Base-by-base conservation (phyloP, 2,113 vertebrate genomes). In the Passer domesticus region DNA sequence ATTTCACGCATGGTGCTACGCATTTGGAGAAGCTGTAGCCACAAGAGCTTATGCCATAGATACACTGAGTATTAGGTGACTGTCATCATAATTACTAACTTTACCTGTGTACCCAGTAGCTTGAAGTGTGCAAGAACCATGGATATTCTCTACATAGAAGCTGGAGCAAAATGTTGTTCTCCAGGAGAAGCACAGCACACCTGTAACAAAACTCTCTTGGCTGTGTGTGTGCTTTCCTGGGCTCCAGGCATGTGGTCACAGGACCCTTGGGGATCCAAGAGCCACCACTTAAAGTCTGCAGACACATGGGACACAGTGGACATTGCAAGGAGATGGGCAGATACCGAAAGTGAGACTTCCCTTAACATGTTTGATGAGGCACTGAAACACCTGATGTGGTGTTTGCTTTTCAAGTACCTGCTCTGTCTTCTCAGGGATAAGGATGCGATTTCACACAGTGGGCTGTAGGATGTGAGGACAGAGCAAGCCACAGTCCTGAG, bases 341-440 rank as follows among this genome's bases (percentile, higher is more conserved):
- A 74, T 72, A 37, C 30, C 0, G 0, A 74, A 43, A 2, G 1
- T 33, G 33, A 64, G 73, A 47, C 22, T 15, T 62, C 27, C 25
- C 18, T 39, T 17, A 31, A 12, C 14, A 3, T 53, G 18, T 74
- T 80, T 68, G 55, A 35, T 1, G 4, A 73, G 27, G 24, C 21
- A 13, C 35, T 85, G 21, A 47, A 74, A 74, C n/a, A 77, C 33
- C 55, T 33, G 30, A 47, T n/a, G 18, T 1, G 5, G 5, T 46
- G 20, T 89, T 83, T 74, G 66, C 15, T 59, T 43, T 56, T 39
- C 28, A 19, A 19, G 41, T 74, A 62, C 30, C 25, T 77, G 64
- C 80, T 50, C 47, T 82, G 27, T 44, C 31, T 30, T 74, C 31
- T 63, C 13, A 33, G 72, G 59, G 28, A 24, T 39, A 19, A 39